phyloP scores from a whole-genome alignment of 2,113 vertebrate species.

The human (Homo sapiens) region DNA sequence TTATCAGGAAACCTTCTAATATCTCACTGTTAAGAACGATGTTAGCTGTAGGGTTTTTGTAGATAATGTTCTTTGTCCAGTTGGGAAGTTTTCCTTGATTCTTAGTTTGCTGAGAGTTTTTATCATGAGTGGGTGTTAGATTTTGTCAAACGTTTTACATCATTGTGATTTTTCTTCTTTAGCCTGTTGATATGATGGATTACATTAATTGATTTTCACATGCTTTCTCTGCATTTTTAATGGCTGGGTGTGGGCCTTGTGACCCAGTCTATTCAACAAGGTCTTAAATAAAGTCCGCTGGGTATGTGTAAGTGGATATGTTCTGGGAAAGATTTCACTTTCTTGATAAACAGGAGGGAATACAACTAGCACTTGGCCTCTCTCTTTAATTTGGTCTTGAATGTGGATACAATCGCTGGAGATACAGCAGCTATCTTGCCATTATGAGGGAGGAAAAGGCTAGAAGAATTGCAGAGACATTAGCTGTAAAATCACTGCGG shows the following conservation, averaged over 20 bases:
- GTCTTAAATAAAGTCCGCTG: neutral
- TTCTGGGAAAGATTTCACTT: neutral
- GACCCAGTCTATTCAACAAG: neutral
- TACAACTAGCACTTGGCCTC: neutral
- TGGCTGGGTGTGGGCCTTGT: neutral
- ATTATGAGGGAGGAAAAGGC: neutral
- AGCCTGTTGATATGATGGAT: neutral
- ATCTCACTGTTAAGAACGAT: neutral
- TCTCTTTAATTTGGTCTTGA: constrained; percentile 3
- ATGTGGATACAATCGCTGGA: neutral
- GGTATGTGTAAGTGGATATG: neutral
- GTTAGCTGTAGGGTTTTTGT: neutral
- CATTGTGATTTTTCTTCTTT: neutral
- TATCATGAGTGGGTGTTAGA: neutral
- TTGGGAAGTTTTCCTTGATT: neutral
- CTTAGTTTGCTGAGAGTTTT: neutral
- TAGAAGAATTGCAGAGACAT: neutral
- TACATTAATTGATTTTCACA: neutral
- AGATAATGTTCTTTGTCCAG: neutral
- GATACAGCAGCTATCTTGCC: neutral
- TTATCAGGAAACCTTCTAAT: neutral
- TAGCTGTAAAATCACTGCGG: neutral
- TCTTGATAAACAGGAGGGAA: neutral
- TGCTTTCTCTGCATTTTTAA: neutral
- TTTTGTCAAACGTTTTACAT: neutral